Evolutionary conservation across 2,113 vertebrate genomes (phyloP), one percentile per base, ranked within the genome.

Genomic region (Sphaerodactylus townsendi): DNA sequence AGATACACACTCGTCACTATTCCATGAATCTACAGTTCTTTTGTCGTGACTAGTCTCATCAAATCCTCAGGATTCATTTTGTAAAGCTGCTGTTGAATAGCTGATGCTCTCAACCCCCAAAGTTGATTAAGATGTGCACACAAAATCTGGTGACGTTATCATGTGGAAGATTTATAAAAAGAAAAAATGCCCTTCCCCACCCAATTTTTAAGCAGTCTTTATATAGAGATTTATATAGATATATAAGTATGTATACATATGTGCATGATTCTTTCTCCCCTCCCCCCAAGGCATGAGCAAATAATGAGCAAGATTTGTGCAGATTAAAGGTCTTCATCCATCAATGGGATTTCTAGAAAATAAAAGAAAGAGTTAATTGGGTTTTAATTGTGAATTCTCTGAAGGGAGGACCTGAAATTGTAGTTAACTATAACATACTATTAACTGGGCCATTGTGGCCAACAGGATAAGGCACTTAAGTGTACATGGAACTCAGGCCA

Each of bases 331-430:
- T 94, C 96, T 85, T 96, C 97, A 79, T 96, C 97, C 95, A 98
- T 97, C 83, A 98, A 94, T 81, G 97, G 97, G 90, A 97, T 97
- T 95, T 97, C 97, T 98, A 93, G 37, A 91, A 94, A 88, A 85
- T 69, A 73, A 76, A 64, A 88, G 89, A 80, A 83, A 33, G 62
- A 59, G 33, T 46, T 66, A 85, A 83, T 30, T 87, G 87, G 41
- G 85, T 87, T 84, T 80, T 75, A 68, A 66, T 10, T 64, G 39
- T 56, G 83, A 77, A 75, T 83, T 65, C 28, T 50, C 23, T 66
- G 21, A 65, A 72, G 50, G 50, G 41, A 39, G 53, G 41, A 39
- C 73, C 86, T n/a, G 33, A 33, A 84, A 78, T 85, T 71, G 46
- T 0, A 1, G 11, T 85, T 86, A n/a, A 82, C 56, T 79, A 82